Evolutionary conservation across 2,113 vertebrate genomes (phyloP).

Genomic region (Erythrolamprus reginae): DNA sequence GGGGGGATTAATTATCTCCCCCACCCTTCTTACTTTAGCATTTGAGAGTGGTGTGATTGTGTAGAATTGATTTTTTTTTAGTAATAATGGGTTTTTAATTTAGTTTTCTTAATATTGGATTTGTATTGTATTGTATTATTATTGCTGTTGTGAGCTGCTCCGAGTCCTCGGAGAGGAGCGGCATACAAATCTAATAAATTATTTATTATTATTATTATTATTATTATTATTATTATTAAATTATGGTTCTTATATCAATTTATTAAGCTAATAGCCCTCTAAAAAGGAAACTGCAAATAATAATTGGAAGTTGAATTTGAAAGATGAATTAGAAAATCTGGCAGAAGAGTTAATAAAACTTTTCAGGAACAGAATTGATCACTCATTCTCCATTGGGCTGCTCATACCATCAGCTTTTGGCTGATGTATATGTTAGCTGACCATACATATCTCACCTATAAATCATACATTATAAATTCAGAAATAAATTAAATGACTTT

Average conservation of each 20-base stretch:
- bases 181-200: too few relatives aligned
- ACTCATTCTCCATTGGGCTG: background rate
- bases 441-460: background rate
- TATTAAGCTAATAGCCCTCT: background rate
- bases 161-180: too few relatives aligned
- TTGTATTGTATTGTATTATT: too few relatives aligned
- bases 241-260: background rate
- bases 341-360: background rate
- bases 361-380: background rate
- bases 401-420: background rate
- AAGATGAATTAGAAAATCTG: background rate
- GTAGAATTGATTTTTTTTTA: too few relatives aligned
- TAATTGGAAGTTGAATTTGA: background rate
- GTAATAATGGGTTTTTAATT: too few relatives aligned
- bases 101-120: too few relatives aligned
- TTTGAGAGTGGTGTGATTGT: too few relatives aligned
- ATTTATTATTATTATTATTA: too few relatives aligned
- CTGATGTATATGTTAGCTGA: background rate
- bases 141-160: too few relatives aligned
- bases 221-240: too few relatives aligned
- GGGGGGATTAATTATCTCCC: too few relatives aligned
- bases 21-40: too few relatives aligned
- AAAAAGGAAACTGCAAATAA: background rate
- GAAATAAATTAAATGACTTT: background rate
- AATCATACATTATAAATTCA: background rate